Evolutionary conservation across 2,888 invertebrate genomes (phyloP), one percentile per base, ranked within the genome.

Genomic region (Melieria omissa): DNA sequence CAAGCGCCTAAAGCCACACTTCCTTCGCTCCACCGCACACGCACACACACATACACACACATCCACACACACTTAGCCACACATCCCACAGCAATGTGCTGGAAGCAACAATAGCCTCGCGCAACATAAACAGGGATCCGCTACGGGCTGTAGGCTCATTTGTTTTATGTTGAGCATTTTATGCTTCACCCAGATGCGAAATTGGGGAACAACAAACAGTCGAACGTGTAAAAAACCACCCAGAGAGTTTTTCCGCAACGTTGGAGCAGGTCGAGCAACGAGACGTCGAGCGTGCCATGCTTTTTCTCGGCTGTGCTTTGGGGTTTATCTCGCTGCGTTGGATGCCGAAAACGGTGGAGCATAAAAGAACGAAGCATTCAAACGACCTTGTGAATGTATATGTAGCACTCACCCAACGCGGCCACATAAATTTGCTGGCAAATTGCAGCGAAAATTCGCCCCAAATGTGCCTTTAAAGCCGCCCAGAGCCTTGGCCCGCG

Each of bases 1-100:
- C 14, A 72, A 72, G 72, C 52, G 70, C 74, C 70, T 65, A 70
- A 72, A 73, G 65, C 45, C 62, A 1, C 12, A n/a, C 63, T 45
- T 8, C 29, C 29, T 29, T 29, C 29, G 2, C 29, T 29, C 29
- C 29, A 29, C 29, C 2, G 29, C 29, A 29, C 29, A 29, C 2
- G 2, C 29, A 29, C 29, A 47, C 4, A 57, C 41, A 16, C n/a
- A 47, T 1, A 57, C 41, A 16, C n/a, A 29, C 6, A 66, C 10
- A 66, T 2, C 46, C 14, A 49, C 12, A 49, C 4, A 58, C 41
- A 47, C n/a, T 44, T 42, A 10, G 52, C n/a, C 14, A 54, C 6
- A 8, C 12, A 29, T 14, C 12, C 14, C 47, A 7, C n/a, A 69
- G 29, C 29, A 29, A 29, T 29, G 29, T 29, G 29, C 29, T 29